These are phyloP conservation scores for Actenoides lindsayi DNA, from an alignment of 2,113 vertebrate genomes.

Conservation along the genomic window DNA sequence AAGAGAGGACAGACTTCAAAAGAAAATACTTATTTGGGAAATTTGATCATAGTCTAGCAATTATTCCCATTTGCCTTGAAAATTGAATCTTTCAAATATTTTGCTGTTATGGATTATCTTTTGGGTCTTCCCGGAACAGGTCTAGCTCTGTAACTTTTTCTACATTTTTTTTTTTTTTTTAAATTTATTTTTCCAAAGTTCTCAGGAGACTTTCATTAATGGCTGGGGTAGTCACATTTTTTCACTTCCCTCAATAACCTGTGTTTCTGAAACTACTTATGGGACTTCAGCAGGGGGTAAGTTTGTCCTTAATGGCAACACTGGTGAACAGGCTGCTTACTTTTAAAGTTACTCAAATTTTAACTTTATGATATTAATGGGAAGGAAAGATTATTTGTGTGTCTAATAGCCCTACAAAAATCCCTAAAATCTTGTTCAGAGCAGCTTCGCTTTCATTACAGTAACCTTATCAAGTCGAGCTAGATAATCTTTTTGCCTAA, in stretches of 20 bases:
- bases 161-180: not conserved
- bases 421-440: conserved; percentile 45
- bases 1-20: not conserved
- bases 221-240: not conserved
- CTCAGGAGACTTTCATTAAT: not conserved
- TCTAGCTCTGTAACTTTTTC: not conserved
- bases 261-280: not conserved
- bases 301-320: not conserved
- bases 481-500: conserved; percentile 55
- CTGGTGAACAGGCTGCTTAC: not conserved
- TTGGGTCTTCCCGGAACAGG: not conserved
- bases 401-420: conserved; percentile 21
- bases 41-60: not conserved
- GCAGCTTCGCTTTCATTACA: not conserved
- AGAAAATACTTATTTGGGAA: not conserved
- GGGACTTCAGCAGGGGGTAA: not conserved
- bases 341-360: not conserved
- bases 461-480: conserved; percentile 53
- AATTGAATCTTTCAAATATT: not conserved
- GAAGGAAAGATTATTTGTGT: conserved; percentile 8
- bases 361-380: not conserved
- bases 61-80: not conserved
- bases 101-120: not conserved
- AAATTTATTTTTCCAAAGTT: not conserved
- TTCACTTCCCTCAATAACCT: not conserved